Base-by-base conservation (phyloP, 2,888 invertebrate species). In the Papilio demoleus region DNA sequence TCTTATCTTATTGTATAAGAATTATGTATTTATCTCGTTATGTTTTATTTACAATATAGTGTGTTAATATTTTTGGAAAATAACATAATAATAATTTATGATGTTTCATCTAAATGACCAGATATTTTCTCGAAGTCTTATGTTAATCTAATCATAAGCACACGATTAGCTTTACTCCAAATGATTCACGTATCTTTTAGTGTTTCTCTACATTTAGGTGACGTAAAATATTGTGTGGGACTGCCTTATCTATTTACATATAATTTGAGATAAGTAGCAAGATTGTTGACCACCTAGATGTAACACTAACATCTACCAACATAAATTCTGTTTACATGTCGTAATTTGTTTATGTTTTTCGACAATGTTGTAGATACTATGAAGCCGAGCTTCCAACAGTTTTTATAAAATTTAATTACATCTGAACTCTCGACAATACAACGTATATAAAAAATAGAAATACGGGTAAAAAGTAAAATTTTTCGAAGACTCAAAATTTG, bases 221-320 rank as follows among this genome's bases (percentile, higher is more conserved):
- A 69, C 65, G 60, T 69, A 58, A 58, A 17, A 42, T 36, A 34
- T 56, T 62, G 34, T 56, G 53, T 62, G 19, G 45, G 56, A 42
- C 14, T 27, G 42, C 42, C 36, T 58, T 64, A 50, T 64, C 59
- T 64, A 22, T 53, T 50, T 59, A 38, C 31, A 64, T 17, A 60
- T 58, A 59, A 67, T 36, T 63, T 40, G 40, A 45, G 56, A 53
- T 53, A 59, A 50, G 36, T 64, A 40, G 19, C 22, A 40, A 14
- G 31, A 22, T 22, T 50, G 50, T 60, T 50, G 68, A 64, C 50
- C 64, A 60, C n/a, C 68, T 40, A 45, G 45, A 38, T 36, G 38
- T 24, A 38, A 60, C 47, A 24, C 5, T 27, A 34, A 40, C 36
- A 27, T 17, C 19, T 36, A 17, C 40, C 17, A 17, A 40, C 60